These are phyloP conservation scores for Drosophila aff. DNA, from an alignment of 1,140 invertebrate genomes.

Conservation along the genomic window DNA sequence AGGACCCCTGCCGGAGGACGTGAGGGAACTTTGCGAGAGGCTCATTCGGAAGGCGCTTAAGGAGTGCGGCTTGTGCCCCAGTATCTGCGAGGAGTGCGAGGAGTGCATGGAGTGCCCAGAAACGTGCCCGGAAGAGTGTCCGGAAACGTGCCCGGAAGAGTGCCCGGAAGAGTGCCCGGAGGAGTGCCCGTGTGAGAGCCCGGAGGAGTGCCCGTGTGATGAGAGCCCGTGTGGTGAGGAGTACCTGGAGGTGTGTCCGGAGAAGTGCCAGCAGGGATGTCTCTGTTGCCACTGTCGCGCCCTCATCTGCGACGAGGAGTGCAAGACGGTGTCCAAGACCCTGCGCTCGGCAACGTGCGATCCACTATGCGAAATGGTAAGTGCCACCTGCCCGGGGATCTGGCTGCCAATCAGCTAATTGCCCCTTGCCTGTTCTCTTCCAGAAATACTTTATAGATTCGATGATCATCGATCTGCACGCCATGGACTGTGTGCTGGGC, in stretches of 20 bases:
- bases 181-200: neutral
- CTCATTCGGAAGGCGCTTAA: conserved; percentile 32
- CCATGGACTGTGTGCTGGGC: conserved; percentile 74
- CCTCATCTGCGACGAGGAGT: conserved; percentile 60
- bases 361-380: conserved; percentile 68
- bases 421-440: neutral
- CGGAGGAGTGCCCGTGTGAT: neutral
- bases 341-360: conserved; percentile 53
- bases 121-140: neutral
- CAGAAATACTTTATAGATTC: conserved; percentile 83
- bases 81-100: neutral
- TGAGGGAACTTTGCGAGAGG: conserved; percentile 31
- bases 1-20: conserved; percentile 14
- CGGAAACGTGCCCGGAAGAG: neutral
- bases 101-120: neutral
- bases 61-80: conserved; percentile 26
- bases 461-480: conserved; percentile 70
- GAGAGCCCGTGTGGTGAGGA: neutral
- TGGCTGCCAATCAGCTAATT: neutral
- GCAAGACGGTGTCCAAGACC: conserved; percentile 56
- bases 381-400: neutral
- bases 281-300: conserved; percentile 72
- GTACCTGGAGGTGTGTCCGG: neutral
- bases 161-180: neutral
- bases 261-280: conserved; percentile 17